phyloP scores from a whole-genome alignment of 1,140 invertebrate species.

The Nasonia vitripennis region DNA sequence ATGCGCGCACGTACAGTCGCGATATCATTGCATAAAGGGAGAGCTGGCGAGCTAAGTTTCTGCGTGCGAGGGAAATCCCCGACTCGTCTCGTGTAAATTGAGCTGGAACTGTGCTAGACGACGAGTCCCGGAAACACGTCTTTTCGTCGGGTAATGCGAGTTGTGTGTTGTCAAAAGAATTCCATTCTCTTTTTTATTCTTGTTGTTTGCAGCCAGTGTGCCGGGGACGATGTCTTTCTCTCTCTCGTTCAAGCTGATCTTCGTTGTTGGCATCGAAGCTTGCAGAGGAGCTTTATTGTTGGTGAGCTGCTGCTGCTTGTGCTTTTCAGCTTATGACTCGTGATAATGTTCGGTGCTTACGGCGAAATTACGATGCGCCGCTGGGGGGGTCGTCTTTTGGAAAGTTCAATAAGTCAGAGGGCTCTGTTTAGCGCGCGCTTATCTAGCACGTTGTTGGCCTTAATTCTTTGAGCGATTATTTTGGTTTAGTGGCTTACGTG shows the following conservation, averaged over 20 bases:
- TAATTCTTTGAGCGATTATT: too few relatives aligned
- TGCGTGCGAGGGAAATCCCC: neutral
- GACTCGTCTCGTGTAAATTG: conserved; percentile 20
- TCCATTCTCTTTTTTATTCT: neutral
- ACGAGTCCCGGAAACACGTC: conserved; percentile 2
- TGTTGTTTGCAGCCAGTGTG: neutral
- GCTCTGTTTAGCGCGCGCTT: too few relatives aligned
- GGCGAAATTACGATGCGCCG: neutral
- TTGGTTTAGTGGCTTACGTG: too few relatives aligned
- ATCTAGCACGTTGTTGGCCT: too few relatives aligned
- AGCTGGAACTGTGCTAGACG: conserved; percentile 11
- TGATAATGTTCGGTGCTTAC: conserved; percentile 37
- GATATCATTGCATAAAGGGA: conserved; percentile 12
- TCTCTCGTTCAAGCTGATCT: too few relatives aligned
- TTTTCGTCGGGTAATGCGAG: conserved; percentile 15
- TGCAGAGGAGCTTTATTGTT: conserved; percentile 8
- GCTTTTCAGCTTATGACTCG: conserved; percentile 22
- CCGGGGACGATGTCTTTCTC: neutral
- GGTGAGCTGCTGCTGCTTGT: neutral
- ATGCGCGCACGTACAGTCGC: neutral
- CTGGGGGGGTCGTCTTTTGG: neutral
- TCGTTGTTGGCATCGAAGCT: neutral
- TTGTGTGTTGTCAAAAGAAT: conserved; percentile 30
- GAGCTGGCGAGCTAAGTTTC: neutral
- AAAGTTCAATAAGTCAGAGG: conserved; percentile 7